Conservation (phyloP, 2,113 vertebrate species). For the Psilopsiagon aurifrons region DNA sequence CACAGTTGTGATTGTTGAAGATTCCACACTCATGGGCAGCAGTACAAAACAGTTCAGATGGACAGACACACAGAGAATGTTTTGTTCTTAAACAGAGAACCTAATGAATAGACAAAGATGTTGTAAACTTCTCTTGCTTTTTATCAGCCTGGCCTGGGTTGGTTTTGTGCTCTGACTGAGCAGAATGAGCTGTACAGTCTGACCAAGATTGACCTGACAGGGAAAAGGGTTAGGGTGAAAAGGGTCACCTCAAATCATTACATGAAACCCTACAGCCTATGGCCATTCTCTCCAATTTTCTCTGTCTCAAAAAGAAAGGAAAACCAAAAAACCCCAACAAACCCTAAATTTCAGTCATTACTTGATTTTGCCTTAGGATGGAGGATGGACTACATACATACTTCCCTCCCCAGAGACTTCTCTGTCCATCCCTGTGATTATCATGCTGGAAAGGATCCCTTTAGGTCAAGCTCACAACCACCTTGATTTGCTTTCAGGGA, state of each 20-base stretch:
- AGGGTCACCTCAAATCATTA: neutral
- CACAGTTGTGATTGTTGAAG: neutral
- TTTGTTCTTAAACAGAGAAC: neutral
- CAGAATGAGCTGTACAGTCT: neutral
- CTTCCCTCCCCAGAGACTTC: neutral
- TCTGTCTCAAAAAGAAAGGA: neutral
- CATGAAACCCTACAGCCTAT: neutral
- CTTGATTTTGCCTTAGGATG: neutral
- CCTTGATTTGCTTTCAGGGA: neutral
- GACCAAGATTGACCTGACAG: neutral
- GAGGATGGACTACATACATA: neutral
- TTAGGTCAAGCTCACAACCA: slow-evolving; percentile 21
- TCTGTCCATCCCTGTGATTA: neutral
- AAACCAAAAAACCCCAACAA: neutral
- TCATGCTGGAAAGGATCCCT: neutral
- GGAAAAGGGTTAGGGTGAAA: neutral
- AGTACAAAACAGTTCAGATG: neutral
- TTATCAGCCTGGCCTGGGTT: neutral
- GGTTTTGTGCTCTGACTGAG: neutral
- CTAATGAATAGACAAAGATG: neutral
- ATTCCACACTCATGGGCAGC: neutral
- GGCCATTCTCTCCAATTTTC: neutral
- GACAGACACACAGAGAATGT: neutral
- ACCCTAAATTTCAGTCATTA: neutral
- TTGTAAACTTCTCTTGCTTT: neutral